A percentile compares a stretch with the other conserved stretches of the same genome.
Evolutionary conservation across 2,888 invertebrate genomes (phyloP).

Genomic region (Caenorhabditis becei): DNA sequence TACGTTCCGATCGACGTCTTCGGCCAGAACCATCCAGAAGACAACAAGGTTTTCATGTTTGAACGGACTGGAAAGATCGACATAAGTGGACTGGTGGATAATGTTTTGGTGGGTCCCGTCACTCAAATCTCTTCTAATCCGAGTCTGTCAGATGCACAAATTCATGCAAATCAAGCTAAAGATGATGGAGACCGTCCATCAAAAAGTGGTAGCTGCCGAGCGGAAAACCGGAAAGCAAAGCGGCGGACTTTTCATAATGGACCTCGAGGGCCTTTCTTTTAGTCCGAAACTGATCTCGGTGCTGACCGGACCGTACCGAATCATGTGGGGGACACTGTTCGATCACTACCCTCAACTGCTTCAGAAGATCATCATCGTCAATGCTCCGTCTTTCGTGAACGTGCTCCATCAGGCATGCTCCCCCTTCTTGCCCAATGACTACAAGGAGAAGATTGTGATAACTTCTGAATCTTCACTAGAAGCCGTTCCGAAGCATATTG

Average conservation of each 20-base stretch:
- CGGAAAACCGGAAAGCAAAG: conserved; percentile 68
- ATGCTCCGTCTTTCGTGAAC: conserved; percentile 79
- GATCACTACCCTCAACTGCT: conserved; percentile 80
- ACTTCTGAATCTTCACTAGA: conserved; percentile 53
- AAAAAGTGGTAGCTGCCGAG: conserved; percentile 69
- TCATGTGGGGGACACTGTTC: conserved; percentile 81
- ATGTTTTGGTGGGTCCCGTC: conserved; percentile 42
- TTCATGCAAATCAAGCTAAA: conserved; percentile 79
- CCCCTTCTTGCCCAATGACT: conserved; percentile 79
- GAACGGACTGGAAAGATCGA: conserved; percentile 77
- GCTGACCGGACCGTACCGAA: conserved; percentile 79
- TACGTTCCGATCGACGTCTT: conserved; percentile 76
- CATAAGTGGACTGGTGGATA: conserved; percentile 73
- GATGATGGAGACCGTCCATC: conserved; percentile 77
- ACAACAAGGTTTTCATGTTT: conserved; percentile 69
- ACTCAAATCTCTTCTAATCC: no score
- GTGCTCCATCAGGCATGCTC: conserved; percentile 77
- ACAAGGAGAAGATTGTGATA: conserved; percentile 70
- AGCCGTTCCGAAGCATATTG: conserved; percentile 44
- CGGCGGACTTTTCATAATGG: conserved; percentile 77
- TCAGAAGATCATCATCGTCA: conserved; percentile 76
- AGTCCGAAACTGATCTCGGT: conserved; percentile 76
- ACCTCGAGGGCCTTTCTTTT: conserved; percentile 76
- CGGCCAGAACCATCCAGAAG: conserved; percentile 70
- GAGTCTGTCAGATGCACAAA: conserved; percentile 67